These are phyloP conservation scores for Vulpes vulpes DNA, from an alignment of 2,113 vertebrate species.

Conservation along the genomic window DNA sequence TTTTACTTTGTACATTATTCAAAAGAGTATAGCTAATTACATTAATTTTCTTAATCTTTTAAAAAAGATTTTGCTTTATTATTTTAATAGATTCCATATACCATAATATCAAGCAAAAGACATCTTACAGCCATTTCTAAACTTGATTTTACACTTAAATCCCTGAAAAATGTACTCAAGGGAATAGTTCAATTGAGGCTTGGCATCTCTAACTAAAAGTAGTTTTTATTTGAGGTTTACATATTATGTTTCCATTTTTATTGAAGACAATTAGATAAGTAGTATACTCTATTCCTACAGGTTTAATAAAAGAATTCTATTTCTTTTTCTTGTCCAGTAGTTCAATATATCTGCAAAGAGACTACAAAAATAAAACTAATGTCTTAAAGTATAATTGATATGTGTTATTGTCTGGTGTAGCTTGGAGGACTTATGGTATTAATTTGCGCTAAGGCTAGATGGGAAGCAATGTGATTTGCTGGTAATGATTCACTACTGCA, in stretches of 20 bases:
- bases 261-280: slow-evolving; percentile 68
- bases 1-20: slow-evolving; percentile 33
- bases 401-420: neutral
- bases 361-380: neutral
- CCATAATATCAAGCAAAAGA: neutral
- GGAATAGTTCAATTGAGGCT: neutral
- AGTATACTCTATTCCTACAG: slow-evolving; percentile 54
- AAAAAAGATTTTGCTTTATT: slow-evolving; percentile 53
- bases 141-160: slow-evolving; percentile 53
- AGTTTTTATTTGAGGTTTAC: slow-evolving; percentile 67
- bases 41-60: slow-evolving; percentile 63
- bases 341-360: slow-evolving; percentile 30
- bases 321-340: slow-evolving; percentile 53
- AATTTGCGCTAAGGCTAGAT: slow-evolving; percentile 59
- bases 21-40: slow-evolving; percentile 33
- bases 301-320: slow-evolving; percentile 42
- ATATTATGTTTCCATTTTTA: slow-evolving; percentile 72
- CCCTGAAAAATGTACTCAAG: neutral
- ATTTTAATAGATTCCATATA: slow-evolving; percentile 39
- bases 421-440: slow-evolving; percentile 58
- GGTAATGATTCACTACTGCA: neutral
- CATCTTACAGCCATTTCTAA: slow-evolving; percentile 33
- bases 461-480: slow-evolving; percentile 53
- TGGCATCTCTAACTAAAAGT: slow-evolving; percentile 57
- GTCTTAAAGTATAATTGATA: slow-evolving; percentile 60